A percentile compares a stretch with the other conserved stretches of the same genome.
Conservation (phyloP, 2,888 invertebrate species). For the Meliscaeva auricollis region DNA sequence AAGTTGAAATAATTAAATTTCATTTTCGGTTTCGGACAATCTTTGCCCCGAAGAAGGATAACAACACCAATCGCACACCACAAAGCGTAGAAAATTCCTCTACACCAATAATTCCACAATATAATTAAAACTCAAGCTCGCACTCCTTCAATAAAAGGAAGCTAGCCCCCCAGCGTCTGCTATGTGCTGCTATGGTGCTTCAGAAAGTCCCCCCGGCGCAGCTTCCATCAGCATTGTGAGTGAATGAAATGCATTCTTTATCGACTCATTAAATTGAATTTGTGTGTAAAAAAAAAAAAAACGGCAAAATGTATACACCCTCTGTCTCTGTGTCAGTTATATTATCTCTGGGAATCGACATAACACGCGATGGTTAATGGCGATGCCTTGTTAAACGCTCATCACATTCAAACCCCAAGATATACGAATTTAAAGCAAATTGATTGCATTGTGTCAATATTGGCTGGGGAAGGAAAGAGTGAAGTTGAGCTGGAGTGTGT, state of each 20-base stretch:
- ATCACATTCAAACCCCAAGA: slow-evolving; percentile 33
- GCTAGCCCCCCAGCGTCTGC: background rate
- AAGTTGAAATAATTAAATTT: slow-evolving; percentile 63
- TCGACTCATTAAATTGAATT: slow-evolving; percentile 72
- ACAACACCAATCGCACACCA: background rate
- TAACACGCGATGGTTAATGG: slow-evolving; percentile 48
- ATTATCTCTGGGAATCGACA: slow-evolving; percentile 11
- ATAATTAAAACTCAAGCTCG: slow-evolving; percentile 32
- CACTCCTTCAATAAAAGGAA: slow-evolving; percentile 37
- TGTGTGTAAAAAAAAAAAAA: slow-evolving; percentile 39
- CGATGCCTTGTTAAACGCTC: slow-evolving; percentile 57
- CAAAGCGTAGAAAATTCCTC: slow-evolving; percentile 23
- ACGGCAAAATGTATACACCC: background rate
- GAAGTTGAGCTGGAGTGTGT: slow-evolving; percentile 4
- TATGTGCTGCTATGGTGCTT: background rate
- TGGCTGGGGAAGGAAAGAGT: slow-evolving; percentile 6
- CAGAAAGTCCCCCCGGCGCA: background rate
- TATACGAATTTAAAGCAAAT: slow-evolving; percentile 34
- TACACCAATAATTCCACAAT: slow-evolving; percentile 24
- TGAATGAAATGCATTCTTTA: slow-evolving; percentile 63
- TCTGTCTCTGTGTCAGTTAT: background rate
- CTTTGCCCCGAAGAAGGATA: slow-evolving; percentile 51
- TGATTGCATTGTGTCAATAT: slow-evolving; percentile 65
- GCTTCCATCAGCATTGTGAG: background rate
- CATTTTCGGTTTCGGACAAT: slow-evolving; percentile 35